These are phyloP conservation scores for Cebidichthys violaceus DNA, from an alignment of 2,113 vertebrate genomes.

Conservation along the genomic window DNA sequence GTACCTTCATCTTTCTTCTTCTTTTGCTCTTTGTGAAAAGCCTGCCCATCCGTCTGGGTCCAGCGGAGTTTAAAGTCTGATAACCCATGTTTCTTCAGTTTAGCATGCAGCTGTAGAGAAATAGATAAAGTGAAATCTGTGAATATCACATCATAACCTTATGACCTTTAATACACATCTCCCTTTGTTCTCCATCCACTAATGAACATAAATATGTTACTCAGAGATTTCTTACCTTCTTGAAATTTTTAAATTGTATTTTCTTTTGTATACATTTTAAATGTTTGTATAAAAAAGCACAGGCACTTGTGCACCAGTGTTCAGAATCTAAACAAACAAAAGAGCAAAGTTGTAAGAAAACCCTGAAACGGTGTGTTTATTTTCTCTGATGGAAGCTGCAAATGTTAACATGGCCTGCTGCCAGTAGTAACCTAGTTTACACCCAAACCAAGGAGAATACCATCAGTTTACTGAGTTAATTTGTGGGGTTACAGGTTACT, in stretches of 20 bases:
- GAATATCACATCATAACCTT: background rate
- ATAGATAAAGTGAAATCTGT: background rate
- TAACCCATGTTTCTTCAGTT: slow-evolving; percentile 6
- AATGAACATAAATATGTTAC: background rate
- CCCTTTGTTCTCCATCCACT: background rate
- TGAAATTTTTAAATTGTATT: background rate
- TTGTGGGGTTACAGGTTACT: background rate
- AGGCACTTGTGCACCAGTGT: too few species aligned
- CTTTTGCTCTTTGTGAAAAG: slow-evolving; percentile 26
- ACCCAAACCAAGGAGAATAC: background rate
- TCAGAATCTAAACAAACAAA: background rate
- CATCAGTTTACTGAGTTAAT: background rate
- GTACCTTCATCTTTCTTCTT: background rate
- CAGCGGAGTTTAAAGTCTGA: slow-evolving; percentile 37
- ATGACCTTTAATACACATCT: background rate
- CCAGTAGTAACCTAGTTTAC: background rate
- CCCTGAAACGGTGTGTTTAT: background rate
- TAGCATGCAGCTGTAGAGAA: slow-evolving; percentile 42
- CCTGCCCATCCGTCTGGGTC: background rate
- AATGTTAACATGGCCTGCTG: background rate
- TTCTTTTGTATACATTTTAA: background rate
- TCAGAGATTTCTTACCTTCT: background rate
- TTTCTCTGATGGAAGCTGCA: background rate
- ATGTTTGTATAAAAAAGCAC: background rate
- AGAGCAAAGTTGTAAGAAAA: too few species aligned